Evolutionary conservation across 2,888 invertebrate genomes (phyloP).

Genomic region (Himalopsyche japonica): DNA sequence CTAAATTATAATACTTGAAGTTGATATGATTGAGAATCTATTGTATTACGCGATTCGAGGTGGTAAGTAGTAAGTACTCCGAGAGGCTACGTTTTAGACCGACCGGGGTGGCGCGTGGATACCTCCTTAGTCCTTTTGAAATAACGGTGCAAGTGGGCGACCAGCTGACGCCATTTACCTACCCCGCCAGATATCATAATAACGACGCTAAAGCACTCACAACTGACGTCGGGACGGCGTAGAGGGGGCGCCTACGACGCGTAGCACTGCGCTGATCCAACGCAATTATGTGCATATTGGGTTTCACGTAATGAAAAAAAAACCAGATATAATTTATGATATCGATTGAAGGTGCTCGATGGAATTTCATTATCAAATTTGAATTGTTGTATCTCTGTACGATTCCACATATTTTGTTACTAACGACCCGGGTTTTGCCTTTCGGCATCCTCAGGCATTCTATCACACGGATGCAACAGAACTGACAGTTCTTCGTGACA

Average conservation of each 20-base stretch:
- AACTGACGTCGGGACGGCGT: neutral
- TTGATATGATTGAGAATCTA: neutral
- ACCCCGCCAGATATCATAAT: conserved; percentile 15
- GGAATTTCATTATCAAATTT: too few relatives aligned
- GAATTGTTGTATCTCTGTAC: too few relatives aligned
- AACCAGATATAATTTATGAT: too few relatives aligned
- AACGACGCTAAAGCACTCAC: conserved; percentile 6
- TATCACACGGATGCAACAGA: too few relatives aligned
- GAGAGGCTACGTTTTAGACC: neutral
- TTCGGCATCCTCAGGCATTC: too few relatives aligned
- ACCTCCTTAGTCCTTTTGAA: neutral
- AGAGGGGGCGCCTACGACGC: neutral
- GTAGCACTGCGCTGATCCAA: neutral
- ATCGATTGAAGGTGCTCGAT: too few relatives aligned
- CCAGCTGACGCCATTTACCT: conserved; percentile 8
- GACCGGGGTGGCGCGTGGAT: neutral
- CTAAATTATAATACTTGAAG: too few relatives aligned
- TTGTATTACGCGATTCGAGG: neutral
- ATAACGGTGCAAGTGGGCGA: conserved; percentile 4
- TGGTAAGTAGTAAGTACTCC: neutral
- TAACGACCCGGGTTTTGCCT: too few relatives aligned
- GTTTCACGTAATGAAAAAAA: too few relatives aligned
- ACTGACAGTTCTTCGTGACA: too few relatives aligned
- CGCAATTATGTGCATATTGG: neutral
- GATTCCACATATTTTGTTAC: too few relatives aligned